A percentile compares a stretch with the other conserved stretches of the same genome.
These are phyloP conservation scores for Clepsis dumicolana DNA, from an alignment of 2,888 invertebrate species.

Conservation along the genomic window DNA sequence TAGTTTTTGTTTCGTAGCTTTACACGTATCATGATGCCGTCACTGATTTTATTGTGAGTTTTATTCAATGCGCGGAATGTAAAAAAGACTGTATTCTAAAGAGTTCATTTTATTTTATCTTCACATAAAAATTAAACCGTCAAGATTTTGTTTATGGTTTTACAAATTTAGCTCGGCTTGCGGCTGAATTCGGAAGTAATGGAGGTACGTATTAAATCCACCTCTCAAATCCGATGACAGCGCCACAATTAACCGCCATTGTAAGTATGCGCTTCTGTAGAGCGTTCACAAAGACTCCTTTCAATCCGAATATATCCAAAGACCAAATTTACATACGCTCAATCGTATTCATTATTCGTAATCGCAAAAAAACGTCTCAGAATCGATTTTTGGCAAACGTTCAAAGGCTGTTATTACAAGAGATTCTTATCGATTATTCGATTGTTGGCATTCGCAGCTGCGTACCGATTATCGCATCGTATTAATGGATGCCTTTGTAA, in stretches of 20 bases:
- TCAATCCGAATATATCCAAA: constrained; percentile 29
- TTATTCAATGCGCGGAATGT: not conserved
- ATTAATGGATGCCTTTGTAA: constrained; percentile 58
- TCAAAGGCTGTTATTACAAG: constrained; percentile 44
- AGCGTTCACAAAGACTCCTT: constrained; percentile 19
- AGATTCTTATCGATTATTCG: constrained; percentile 49
- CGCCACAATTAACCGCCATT: not conserved
- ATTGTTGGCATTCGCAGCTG: constrained; percentile 55
- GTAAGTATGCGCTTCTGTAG: constrained; percentile 3
- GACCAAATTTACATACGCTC: constrained; percentile 31
- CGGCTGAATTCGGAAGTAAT: not conserved
- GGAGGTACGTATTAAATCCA: not conserved
- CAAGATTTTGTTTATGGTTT: not conserved
- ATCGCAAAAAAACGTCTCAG: constrained; percentile 36
- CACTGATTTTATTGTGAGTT: not conserved
- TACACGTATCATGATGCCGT: not conserved
- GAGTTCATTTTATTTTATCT: not conserved
- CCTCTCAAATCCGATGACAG: constrained; percentile 5
- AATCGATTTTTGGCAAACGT: constrained; percentile 40
- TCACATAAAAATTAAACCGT: constrained; percentile 5
- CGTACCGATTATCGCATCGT: constrained; percentile 57
- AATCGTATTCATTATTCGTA: constrained; percentile 35
- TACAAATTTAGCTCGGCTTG: not conserved
- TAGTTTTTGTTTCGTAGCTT: too few species aligned
- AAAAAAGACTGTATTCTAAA: not conserved